Evolutionary conservation across 2,888 invertebrate genomes (phyloP), one percentile per base, ranked within the genome.

Genomic region (Ornithoptera priamus): DNA sequence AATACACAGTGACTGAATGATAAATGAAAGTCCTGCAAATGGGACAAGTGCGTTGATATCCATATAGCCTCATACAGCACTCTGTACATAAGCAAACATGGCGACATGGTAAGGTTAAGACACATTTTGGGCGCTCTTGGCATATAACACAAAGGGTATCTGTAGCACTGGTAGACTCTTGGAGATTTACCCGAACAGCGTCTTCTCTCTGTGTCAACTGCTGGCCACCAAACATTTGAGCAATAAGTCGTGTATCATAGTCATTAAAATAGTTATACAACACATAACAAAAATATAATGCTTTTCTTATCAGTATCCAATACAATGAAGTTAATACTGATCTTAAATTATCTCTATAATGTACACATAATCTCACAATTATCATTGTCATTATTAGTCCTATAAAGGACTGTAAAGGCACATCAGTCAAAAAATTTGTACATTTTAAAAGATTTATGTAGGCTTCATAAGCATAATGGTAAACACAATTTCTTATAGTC

Each of bases 81-180:
- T 93, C 93, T 46, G 83, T 83, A 76, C 94, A 94, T 56, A 94
- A 80, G 74, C 94, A 94, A 24, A 94, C 86, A 85, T 94, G 94
- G 22, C 92, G 87, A 75, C 94, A 94, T 0, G 94, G 94, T 68
- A 94, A 77, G 60, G 93, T 89, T 58, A 94, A 80, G 20, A 94
- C 92, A 87, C 93, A 93, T 80, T 93, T 94, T 71, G 89, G 88
- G 6, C 90, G 80, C 75, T 94, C 94, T 75, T 93, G 93, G 73
- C 94, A 94, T 73, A 94, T 91, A 20, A 94, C 89, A 85, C 94
- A 94, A 18, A 89, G 79, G 58, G 86, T 81, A 77, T 93, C 93
- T 17, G 85, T 81, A 71, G 80, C 78, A 78, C 81, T 82, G 10
- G 71, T 70, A 10, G 73, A 80, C 75, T 81, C 82, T 58, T 84